Conservation (phyloP, 2,888 invertebrate genomes). For the Tuta absoluta region DNA sequence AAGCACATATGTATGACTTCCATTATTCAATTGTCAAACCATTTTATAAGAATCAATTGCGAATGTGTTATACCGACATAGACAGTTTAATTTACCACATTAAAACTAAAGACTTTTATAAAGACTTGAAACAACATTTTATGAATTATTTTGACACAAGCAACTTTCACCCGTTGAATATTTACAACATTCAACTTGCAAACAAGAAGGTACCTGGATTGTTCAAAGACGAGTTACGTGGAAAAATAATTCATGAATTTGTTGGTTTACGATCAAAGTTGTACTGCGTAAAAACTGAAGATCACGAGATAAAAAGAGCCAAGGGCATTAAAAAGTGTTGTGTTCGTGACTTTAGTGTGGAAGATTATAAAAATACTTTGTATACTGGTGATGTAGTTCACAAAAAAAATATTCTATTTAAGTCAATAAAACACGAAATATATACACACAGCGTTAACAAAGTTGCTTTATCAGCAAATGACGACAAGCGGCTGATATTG, state of each 20-base stretch:
- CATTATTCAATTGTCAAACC: too few relatives aligned
- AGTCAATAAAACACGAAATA: conserved; percentile 18
- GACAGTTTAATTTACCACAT: conserved; percentile 32
- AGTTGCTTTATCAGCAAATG: conserved; percentile 23
- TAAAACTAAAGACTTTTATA: conserved; percentile 24
- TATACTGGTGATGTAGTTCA: not conserved
- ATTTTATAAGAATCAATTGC: not conserved
- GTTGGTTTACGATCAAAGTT: conserved; percentile 29
- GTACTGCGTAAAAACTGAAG: conserved; percentile 25
- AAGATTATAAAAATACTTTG: conserved; percentile 23
- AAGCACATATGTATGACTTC: conserved; percentile 30
- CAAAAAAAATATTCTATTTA: conserved; percentile 9
- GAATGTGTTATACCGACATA: conserved; percentile 30
- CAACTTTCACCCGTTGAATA: not conserved
- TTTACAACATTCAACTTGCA: not conserved
- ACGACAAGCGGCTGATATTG: conserved; percentile 17
- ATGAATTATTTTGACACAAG: conserved; percentile 8
- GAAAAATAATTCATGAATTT: conserved; percentile 22
- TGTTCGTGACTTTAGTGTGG: conserved; percentile 1
- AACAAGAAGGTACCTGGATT: conserved; percentile 24
- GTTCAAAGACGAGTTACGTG: conserved; percentile 29
- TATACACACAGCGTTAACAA: conserved; percentile 16
- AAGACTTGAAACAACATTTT: conserved; percentile 22
- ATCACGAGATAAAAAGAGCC: conserved; percentile 21
- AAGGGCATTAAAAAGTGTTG: conserved; percentile 19